Base-by-base conservation (phyloP, 92 coral and sea anemone species). In the Parazoanthus swiftii region DNA sequence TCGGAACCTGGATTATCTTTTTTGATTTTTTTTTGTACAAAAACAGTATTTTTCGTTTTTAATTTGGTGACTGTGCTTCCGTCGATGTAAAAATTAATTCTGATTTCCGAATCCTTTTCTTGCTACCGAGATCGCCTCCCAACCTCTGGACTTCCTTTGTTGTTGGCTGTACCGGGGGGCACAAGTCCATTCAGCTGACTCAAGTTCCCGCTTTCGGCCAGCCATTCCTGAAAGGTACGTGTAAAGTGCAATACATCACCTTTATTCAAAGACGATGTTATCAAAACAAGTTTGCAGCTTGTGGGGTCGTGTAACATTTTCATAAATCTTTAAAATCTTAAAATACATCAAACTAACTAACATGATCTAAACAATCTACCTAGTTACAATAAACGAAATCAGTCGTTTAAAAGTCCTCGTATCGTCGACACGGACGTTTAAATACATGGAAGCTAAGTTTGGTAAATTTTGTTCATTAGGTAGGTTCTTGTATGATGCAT, bases 151-250 rank as follows among this genome's bases (percentile, higher is more conserved):
- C 81, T 92, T 85, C 74, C 92, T 85, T 88, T 94, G 68, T 73
- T 96, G 93, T 35, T 66, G 25, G 56, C 74, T 6, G 91, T 81
- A 8, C 51, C 39, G 9, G 96, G 88, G 6, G 98, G 98, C 23
- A 96, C 95, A 11, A 96, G 91, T n/a, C 99, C 99, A 58, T 96
- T 95, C 29, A 96, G 73, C 76, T 96, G 99, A 88, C 92, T 92
- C 1, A 95, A 94, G 73, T 95, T 95, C 6, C 98, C 96, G 67
- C 97, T 95, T 26, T 96, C 99, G 4, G 99, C 90, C 68, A 96
- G 84, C 99, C 99, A 96, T 71, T 95, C 99, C 99, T 96, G 81
- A 8, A 70, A 63, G 25, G 36, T 36, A 85, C 20, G 21, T 44
- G 80, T 76, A 20, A 13, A 76, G 20, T 10, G 9, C 51, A 48